A percentile compares a stretch with the other conserved stretches of the same genome.
Evolutionary conservation across 1,140 invertebrate genomes (phyloP).

Genomic region (Eupristina koningsbergeri): DNA sequence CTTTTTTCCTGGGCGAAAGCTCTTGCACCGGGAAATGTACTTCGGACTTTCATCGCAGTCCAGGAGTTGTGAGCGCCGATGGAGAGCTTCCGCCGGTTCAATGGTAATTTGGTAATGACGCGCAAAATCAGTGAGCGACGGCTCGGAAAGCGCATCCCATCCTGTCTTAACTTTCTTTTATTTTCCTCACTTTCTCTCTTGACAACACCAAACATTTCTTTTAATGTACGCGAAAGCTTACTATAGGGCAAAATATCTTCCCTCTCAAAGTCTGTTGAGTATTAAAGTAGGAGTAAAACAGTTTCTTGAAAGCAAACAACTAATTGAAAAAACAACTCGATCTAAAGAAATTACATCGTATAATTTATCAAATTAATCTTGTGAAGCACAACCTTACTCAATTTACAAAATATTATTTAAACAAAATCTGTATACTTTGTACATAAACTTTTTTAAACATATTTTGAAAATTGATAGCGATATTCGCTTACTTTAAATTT

Average conservation of each 20-base stretch:
- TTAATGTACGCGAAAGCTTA: neutral
- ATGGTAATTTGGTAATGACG: constrained; percentile 10
- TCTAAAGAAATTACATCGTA: too few relatives aligned
- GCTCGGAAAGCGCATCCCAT: neutral
- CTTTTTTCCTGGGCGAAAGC: neutral
- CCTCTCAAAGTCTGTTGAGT: neutral
- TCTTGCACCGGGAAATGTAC: neutral
- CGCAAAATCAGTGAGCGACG: neutral
- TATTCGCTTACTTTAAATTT: too few relatives aligned
- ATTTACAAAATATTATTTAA: too few relatives aligned
- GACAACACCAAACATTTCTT: neutral
- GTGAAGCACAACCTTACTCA: too few relatives aligned
- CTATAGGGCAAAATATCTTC: neutral
- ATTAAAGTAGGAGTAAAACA: too few relatives aligned
- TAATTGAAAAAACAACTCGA: too few relatives aligned
- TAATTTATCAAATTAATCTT: too few relatives aligned
- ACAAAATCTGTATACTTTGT: too few relatives aligned
- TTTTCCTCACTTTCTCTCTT: neutral
- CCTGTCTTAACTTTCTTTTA: too few relatives aligned
- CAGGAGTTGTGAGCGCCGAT: neutral
- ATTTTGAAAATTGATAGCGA: too few relatives aligned
- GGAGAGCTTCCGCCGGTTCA: neutral
- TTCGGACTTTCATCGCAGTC: neutral
- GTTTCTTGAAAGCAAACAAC: too few relatives aligned
- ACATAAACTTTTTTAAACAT: too few relatives aligned